These are phyloP conservation scores for Riptortus pedestris DNA, from an alignment of 1,140 invertebrate genomes.

Conservation along the genomic window DNA sequence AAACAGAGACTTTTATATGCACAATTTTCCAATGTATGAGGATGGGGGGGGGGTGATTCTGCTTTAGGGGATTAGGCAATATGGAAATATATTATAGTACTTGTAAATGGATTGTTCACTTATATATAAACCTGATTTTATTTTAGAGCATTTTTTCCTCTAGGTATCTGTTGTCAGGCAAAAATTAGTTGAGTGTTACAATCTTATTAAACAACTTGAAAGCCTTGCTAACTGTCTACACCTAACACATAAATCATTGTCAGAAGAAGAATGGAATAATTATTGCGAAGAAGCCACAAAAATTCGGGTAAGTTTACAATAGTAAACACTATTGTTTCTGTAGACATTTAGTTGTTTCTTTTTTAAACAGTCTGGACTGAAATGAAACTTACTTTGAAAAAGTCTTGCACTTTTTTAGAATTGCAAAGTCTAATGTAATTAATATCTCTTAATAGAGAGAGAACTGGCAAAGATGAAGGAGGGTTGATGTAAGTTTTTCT, in stretches of 20 bases:
- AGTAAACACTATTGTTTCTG: background rate
- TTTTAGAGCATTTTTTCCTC: background rate
- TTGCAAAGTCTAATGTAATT: too few species aligned
- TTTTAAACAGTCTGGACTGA: background rate
- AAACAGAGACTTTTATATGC: too few species aligned
- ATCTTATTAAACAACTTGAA: slow-evolving; percentile 24
- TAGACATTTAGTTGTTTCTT: background rate
- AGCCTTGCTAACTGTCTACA: slow-evolving; percentile 21
- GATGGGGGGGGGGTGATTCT: too few species aligned
- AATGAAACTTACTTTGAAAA: too few species aligned
- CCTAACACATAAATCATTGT: slow-evolving; percentile 34
- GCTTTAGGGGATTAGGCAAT: too few species aligned
- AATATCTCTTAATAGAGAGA: too few species aligned
- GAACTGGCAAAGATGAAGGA: too few species aligned
- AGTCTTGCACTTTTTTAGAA: too few species aligned
- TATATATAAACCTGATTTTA: background rate
- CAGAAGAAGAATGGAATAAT: slow-evolving; percentile 43
- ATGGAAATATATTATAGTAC: too few species aligned
- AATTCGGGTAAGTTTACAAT: slow-evolving; percentile 35
- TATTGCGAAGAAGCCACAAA: slow-evolving; percentile 30
- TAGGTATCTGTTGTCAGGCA: slow-evolving; percentile 27
- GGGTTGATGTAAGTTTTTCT: too few species aligned
- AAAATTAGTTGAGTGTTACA: slow-evolving; percentile 25
- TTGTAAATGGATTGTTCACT: too few species aligned
- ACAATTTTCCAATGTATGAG: too few species aligned